These are phyloP conservation scores for Capricornis sumatraensis DNA, from an alignment of 2,113 vertebrate genomes.

Conservation along the genomic window DNA sequence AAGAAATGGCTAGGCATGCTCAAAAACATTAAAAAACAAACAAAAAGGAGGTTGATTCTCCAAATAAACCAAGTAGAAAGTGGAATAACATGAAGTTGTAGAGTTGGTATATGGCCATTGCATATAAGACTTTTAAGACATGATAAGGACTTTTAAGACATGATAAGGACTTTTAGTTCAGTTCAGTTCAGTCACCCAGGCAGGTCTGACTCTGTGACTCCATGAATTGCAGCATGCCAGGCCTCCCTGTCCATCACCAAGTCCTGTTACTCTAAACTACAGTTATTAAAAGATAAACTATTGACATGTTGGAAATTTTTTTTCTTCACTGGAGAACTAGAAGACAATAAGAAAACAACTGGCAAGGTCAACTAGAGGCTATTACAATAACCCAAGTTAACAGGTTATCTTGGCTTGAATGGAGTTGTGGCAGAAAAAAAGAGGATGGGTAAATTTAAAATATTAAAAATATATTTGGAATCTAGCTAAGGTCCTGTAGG, in stretches of 20 bases:
- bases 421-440: too few species aligned
- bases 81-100: background rate
- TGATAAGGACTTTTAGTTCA: too few species aligned
- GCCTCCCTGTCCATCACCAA: too few species aligned
- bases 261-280: constrained; percentile 11
- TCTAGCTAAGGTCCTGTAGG: background rate
- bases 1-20: background rate
- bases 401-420: background rate
- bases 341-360: background rate
- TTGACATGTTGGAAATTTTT: background rate
- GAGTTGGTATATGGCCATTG: background rate
- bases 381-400: too few species aligned
- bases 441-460: background rate
- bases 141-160: background rate
- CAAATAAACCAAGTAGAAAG: background rate
- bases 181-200: too few species aligned
- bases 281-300: too few species aligned
- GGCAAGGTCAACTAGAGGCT: background rate
- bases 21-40: background rate
- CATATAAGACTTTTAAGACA: background rate
- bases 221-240: too few species aligned
- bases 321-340: background rate
- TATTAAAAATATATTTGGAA: background rate
- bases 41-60: background rate
- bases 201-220: too few species aligned